A percentile compares a stretch with the other conserved stretches of the same genome.
phyloP scores from a whole-genome alignment of 2,888 invertebrate species.

The Trichogramma evanescens region DNA sequence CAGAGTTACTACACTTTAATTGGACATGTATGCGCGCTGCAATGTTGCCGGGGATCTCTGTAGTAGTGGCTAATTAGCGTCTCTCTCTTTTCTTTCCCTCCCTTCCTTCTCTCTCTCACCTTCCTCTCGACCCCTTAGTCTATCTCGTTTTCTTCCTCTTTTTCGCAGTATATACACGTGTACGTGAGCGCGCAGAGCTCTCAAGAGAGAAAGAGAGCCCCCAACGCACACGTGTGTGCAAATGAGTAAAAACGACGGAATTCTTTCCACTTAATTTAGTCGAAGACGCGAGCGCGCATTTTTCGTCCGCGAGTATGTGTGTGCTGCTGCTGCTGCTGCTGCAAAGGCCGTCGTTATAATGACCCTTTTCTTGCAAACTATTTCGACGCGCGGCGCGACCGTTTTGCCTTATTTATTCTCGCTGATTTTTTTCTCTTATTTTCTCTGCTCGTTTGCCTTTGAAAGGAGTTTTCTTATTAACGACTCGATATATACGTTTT shows the following conservation, averaged over 20 bases:
- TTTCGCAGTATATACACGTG: not conserved
- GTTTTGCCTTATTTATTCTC: constrained; percentile 4
- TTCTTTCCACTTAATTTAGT: constrained; percentile 26
- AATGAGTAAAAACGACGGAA: constrained; percentile 30
- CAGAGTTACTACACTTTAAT: constrained; percentile 39
- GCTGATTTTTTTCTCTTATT: not conserved
- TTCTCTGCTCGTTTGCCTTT: not conserved
- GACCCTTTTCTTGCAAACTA: not conserved
- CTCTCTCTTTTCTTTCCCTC: constrained; percentile 11
- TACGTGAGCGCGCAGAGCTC: no score
- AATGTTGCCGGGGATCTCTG: constrained; percentile 19
- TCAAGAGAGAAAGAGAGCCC: no score
- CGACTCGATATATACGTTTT: no score
- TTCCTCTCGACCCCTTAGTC: not conserved
- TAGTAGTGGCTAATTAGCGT: constrained; percentile 30
- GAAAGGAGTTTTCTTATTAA: no score
- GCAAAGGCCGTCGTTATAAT: no score
- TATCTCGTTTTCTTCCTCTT: not conserved
- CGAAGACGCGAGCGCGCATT: constrained; percentile 8
- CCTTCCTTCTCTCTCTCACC: not conserved
- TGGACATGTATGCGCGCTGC: constrained; percentile 36
- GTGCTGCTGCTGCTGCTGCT: no score
- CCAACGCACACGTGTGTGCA: constrained; percentile 10
- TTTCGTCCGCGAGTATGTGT: constrained; percentile 7
- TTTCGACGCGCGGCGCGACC: not conserved